These are phyloP conservation scores for Ochropacha duplaris DNA, from an alignment of 2,888 invertebrate species.

Conservation along the genomic window DNA sequence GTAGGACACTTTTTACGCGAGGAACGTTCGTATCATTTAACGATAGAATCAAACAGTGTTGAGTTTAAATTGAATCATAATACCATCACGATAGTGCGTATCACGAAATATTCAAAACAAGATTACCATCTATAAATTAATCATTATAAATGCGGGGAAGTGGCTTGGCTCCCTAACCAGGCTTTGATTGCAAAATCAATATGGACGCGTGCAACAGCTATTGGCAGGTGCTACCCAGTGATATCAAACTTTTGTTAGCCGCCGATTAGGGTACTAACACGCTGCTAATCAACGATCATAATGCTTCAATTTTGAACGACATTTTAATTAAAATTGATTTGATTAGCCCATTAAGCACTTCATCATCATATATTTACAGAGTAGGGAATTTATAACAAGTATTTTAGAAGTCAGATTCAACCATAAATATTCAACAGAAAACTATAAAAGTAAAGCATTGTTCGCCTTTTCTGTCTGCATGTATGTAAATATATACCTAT, in stretches of 20 bases:
- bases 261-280: constrained; percentile 53
- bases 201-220: constrained; percentile 54
- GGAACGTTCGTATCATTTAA: no score
- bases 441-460: not conserved
- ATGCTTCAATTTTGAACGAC: constrained; percentile 46
- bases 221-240: constrained; percentile 58
- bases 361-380: no score
- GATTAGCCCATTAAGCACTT: constrained; percentile 9
- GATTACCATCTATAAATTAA: constrained; percentile 42
- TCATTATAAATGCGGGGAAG: constrained; percentile 53
- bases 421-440: not conserved
- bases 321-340: constrained; percentile 45
- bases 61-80: no score
- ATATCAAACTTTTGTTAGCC: constrained; percentile 64
- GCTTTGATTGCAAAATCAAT: constrained; percentile 79
- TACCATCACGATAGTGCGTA: not conserved
- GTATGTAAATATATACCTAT: no score
- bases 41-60: no score
- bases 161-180: constrained; percentile 59
- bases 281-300: constrained; percentile 54
- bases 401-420: not conserved
- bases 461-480: not conserved
- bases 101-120: constrained; percentile 5
- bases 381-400: not conserved
- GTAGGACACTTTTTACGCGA: no score